phyloP scores from a whole-genome alignment of 2,113 vertebrate species.

The Mesitornis unicolor region DNA sequence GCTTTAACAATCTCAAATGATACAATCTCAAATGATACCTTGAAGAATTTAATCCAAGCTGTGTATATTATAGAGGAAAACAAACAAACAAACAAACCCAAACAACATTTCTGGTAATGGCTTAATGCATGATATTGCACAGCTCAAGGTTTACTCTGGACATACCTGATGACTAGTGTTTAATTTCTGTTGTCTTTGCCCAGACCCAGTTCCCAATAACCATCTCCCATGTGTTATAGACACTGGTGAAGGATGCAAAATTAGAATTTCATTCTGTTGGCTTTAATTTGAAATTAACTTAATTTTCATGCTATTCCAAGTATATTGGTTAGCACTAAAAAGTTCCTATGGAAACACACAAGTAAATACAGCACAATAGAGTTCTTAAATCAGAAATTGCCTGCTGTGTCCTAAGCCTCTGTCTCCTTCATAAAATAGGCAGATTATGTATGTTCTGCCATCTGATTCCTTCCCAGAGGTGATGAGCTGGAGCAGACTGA shows the following conservation, averaged over 20 bases:
- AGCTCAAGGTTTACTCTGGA: not conserved
- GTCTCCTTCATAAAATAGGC: not conserved
- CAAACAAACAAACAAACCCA: accelerated
- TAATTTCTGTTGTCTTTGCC: not conserved
- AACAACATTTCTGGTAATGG: not conserved
- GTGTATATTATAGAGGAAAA: not conserved
- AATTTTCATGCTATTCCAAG: not conserved
- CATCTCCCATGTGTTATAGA: not conserved
- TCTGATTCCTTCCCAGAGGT: not conserved
- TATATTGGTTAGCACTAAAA: not conserved
- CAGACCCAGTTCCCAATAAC: not conserved
- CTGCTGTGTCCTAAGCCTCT: not conserved
- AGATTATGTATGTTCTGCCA: not conserved
- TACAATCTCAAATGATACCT: not conserved
- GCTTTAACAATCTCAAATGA: not conserved
- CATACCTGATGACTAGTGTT: not conserved
- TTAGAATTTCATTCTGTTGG: not conserved
- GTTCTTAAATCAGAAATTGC: not conserved
- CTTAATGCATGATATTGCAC: not conserved
- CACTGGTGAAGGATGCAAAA: not conserved
- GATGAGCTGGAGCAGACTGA: not conserved
- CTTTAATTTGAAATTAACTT: not conserved
- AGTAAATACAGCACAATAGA: not conserved
- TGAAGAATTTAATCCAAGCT: not conserved
- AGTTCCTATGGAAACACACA: not conserved